Evolutionary conservation across 2,888 invertebrate genomes (phyloP), one percentile per base, ranked within the genome.

Genomic region (Tenodera sinensis): DNA sequence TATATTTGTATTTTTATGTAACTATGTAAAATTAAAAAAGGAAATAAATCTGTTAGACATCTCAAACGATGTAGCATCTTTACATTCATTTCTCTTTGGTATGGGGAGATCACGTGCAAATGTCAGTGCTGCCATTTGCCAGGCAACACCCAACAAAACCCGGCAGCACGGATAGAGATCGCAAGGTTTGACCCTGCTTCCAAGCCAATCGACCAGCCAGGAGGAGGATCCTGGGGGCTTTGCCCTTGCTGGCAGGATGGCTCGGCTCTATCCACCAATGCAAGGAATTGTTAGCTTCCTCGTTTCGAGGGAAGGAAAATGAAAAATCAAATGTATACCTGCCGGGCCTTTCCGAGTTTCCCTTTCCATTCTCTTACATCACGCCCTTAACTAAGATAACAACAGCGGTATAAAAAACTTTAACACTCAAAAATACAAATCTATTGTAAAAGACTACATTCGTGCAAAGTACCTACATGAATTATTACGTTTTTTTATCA

Each of bases 351-450:
- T 90, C 89, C 88, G 85, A 89, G 88, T 89, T 89, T 90, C 88
- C 89, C 89, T 83, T 89, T 84, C 85, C 87, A 87, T 84, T 85
- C 88, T 83, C 87, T 90, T 89, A 88, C 89, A 87, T 89, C 90
- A 89, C 83, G 89, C 90, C 90, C 90, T 90, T 89, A 91, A 90
- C 91, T 91, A 90, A 90, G 90, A 90, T 91, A 91, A 91, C 90
- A 91, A 91, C 91, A 90, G 90, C 89, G 85, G 91, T 91, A 91
- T 91, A 91, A 91, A 91, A 91, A 91, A 90, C 90, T 90, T 91
- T 90, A 91, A 91, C 91, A 91, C 91, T 91, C 91, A 91, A 91
- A 91, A 91, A 91, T 91, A 91, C 91, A 90, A 91, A 91, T 91
- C 91, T 91, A 91, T 91, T 89, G 90, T 90, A 90, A 91, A 90